Evolutionary conservation across 1,140 invertebrate genomes (phyloP), one percentile per base, ranked within the genome.

Genomic region (Lepidotrigona ventralis): DNA sequence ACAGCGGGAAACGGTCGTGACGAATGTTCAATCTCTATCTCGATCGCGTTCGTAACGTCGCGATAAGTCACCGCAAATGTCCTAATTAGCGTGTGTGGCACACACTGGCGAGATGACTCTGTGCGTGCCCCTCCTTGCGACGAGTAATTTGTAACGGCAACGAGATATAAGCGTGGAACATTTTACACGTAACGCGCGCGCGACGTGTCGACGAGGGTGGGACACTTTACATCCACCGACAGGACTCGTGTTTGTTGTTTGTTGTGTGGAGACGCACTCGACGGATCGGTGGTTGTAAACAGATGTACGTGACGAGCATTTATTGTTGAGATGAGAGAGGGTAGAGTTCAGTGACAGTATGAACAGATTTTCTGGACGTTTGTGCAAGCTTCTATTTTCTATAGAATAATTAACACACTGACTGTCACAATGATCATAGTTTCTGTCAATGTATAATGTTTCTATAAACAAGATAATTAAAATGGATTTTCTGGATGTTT

Each of bases 61-160:
- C 83, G 83, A 84, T 84, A 84, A 84, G 70, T 84, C 83, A 75
- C 71, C 79, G 70, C 83, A 73, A 74, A 84, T 84, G 83, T 84
- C 79, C 71, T 84, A 84, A 84, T 84, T 84, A 84, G 83, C 54
- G 63, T 81, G 63, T 81, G 77, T 68, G 33, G 33, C 78, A 56
- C 72, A 46, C 72, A 75, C 60, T n/a, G n/a, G 51, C 71, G 58
- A 51, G 69, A 60, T 60, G 17, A 71, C 33, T 26, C 17, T 33
- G n/a, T 2, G 8, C n/a, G 29, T 46, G 26, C 68, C n/a, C 29
- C 70, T 46, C 19, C 77, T 80, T 80, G 77, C 66, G 79, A 80
- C 60, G 82, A 70, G 70, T 84, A 73, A 84, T 80, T 84, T 79
- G 75, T 79, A 83, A 83, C 46, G 56, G 53, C 58, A 68, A 80